Conservation (phyloP, 2,888 invertebrate species). For the Melanargia galathea region DNA sequence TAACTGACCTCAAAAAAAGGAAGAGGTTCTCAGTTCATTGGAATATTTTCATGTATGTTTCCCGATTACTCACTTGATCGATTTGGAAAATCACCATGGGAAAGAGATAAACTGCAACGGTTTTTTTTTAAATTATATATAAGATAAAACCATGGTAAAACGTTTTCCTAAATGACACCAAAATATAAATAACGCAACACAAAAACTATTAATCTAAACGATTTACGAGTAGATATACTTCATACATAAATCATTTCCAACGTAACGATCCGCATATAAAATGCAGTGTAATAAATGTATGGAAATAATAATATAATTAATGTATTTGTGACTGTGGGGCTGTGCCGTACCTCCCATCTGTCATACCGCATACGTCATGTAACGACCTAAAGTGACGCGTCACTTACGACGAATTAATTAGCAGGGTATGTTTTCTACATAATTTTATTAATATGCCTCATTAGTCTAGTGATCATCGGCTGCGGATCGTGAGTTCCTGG, state of each 20-base stretch:
- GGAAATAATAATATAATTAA: slow-evolving; percentile 39
- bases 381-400: slow-evolving; percentile 45
- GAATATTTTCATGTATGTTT: too few relatives aligned
- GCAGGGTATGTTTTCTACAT: neutral
- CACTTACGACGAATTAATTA: slow-evolving; percentile 59
- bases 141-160: too few relatives aligned
- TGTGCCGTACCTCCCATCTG: slow-evolving; percentile 36
- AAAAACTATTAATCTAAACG: slow-evolving; percentile 25
- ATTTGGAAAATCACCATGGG: too few relatives aligned
- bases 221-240: slow-evolving; percentile 19
- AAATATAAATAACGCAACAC: slow-evolving; percentile 11
- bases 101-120: too few relatives aligned
- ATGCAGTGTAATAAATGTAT: slow-evolving; percentile 37
- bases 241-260: slow-evolving; percentile 29
- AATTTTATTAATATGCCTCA: neutral
- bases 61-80: too few relatives aligned
- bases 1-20: too few relatives aligned
- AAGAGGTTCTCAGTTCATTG: too few relatives aligned
- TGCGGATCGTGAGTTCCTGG: too few relatives aligned
- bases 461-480: too few relatives aligned
- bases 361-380: slow-evolving; percentile 21
- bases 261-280: slow-evolving; percentile 25
- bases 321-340: slow-evolving; percentile 35
- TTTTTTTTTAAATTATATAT: too few relatives aligned
- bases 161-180: slow-evolving; percentile 6